Base-by-base conservation (phyloP, 92 coral and sea anemone genomes). In the Epizoanthus stellaris region DNA sequence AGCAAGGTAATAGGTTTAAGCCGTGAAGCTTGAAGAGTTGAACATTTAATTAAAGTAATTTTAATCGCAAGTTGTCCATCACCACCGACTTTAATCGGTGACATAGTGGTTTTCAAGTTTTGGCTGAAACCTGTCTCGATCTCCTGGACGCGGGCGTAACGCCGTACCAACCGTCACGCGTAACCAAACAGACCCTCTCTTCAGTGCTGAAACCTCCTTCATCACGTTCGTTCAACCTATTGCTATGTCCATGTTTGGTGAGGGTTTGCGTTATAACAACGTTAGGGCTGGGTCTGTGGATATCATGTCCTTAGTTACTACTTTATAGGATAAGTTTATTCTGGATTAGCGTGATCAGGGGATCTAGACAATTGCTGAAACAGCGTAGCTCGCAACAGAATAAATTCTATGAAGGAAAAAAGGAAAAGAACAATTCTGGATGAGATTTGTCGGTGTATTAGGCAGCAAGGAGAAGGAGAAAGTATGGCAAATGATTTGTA, bases 211-310 rank as follows among this genome's bases (percentile, higher is more conserved):
- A 79, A 58, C 83, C 2, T 14, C 54, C 59, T n/a, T 38, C 19
- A 60, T 17, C 38, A 45, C 23, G 4, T 62, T 25, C 61, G 47
- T 62, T 42, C 42, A 62, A 59, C 59, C 15, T 39, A 23, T 11
- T 79, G 15, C 20, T 64, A 52, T 63, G 72, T 71, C 83, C 83
- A 79, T 79, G 64, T 79, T 79, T 79, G 83, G 83, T 79, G 4
- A 79, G 72, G 72, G 38, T 20, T 63, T 45, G 58, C 39, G 3
- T 42, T 0, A 49, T 11, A 79, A 42, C n/a, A 21, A 54, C 62
- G 47, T 63, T 43, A 43, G 73, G 83, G 83, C 17, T 62, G 82
- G 59, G 58, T 11, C 83, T 42, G 43, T 42, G 67, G 45, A 45
- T 43, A 6, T 57, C 43, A 3, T 40, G 40, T 79, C 38, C 70